Base-by-base conservation (phyloP, 1,140 invertebrate genomes). In the Potamilus streckersoni region DNA sequence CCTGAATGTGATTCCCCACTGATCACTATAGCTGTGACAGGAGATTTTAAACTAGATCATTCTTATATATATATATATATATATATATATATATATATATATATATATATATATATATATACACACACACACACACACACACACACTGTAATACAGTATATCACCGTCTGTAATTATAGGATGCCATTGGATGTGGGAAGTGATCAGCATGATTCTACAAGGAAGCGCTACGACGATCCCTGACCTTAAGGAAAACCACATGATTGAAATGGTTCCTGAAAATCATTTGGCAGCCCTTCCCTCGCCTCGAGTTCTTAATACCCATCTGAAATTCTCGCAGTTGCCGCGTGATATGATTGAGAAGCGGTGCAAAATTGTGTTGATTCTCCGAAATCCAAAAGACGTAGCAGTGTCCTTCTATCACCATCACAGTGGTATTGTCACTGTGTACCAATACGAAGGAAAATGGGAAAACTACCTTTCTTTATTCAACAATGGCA, bases 131-230 rank as follows among this genome's bases (percentile, higher is more conserved):
- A n/a, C n/a, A n/a, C n/a, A n/a, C n/a, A n/a, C n/a, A n/a, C n/a
- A n/a, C n/a, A n/a, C n/a, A n/a, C n/a, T n/a, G n/a, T n/a, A n/a
- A 23, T 23, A 23, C 23, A 1, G 23, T 23, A 23, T 23, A 2
- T 23, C 23, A 23, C 23, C 23, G 0, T 23, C 2, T 23, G 23
- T 23, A 23, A 23, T 62, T 72, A 61, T 69, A 83, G 81, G 81
- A 16, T 81, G 79, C 14, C 81, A 83, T 61, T 83, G 81, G 81
- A 71, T 79, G 6, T 80, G 80, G 76, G 82, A 82, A 67, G 71
- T 82, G 8, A 38, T 69, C 1, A 71, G 61, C 23, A 82, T 82
- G 79, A 58, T 82, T 11, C 17, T 69, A 17, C 59, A 38, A 23
- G 79, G 79, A 6, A 77, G 73, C 31, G 76, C 82, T 3, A 79